A percentile compares a stretch with the other conserved stretches of the same genome.
Conservation (phyloP, 2,888 invertebrate genomes). For the Onthophagus sagittarius region DNA sequence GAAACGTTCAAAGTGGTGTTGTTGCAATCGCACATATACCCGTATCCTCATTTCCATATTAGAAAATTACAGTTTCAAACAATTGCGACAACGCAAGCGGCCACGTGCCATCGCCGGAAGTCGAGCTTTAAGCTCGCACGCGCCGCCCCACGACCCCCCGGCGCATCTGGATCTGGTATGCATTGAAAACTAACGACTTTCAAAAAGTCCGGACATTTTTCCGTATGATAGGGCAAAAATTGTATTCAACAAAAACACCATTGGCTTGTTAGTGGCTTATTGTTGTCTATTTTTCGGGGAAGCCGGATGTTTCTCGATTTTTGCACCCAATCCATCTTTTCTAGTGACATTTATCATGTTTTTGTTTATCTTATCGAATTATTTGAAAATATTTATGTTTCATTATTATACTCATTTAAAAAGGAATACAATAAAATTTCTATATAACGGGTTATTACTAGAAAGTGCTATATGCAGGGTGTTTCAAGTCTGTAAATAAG, state of each 20-base stretch:
- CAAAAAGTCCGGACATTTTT: neutral
- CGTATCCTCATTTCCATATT: conserved; percentile 19
- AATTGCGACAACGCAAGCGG: conserved; percentile 8
- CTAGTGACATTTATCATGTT: neutral
- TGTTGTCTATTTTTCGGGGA: neutral
- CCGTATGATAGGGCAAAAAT: neutral
- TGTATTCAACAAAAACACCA: neutral
- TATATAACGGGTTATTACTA: too few relatives aligned
- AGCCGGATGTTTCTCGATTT: neutral
- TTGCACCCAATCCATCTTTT: neutral
- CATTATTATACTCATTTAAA: too few relatives aligned
- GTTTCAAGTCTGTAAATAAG: too few relatives aligned
- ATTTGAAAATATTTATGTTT: neutral
- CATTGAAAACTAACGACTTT: neutral
- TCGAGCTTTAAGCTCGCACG: neutral
- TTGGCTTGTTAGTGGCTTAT: neutral
- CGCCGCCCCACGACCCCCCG: neutral
- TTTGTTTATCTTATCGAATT: neutral
- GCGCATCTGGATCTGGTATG: neutral
- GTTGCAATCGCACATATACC: conserved; percentile 5
- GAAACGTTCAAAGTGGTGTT: neutral
- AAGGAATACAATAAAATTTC: too few relatives aligned
- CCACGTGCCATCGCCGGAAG: conserved; percentile 7
- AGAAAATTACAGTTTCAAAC: conserved; percentile 15
- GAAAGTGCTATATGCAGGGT: too few relatives aligned